Conservation (phyloP, 2,888 invertebrate species). For the Leptarthrus brevirostris region DNA sequence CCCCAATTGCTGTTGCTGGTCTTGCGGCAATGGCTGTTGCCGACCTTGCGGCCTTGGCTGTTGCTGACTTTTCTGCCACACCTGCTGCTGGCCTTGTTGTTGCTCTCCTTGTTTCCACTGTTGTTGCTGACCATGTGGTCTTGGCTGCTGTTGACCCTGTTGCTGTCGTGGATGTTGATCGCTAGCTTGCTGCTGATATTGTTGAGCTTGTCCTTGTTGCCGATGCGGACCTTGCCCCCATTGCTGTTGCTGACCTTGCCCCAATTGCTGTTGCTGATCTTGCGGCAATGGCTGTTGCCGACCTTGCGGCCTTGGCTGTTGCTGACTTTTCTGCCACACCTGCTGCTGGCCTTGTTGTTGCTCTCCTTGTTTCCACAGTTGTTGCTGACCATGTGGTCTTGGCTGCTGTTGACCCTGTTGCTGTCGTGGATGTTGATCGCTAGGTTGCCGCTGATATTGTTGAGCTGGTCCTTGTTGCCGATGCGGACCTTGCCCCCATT, state of each 20-base stretch:
- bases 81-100: background rate
- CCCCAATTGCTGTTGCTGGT: no score
- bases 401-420: slow-evolving; percentile 1
- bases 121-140: background rate
- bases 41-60: slow-evolving; percentile 47
- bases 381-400: no score
- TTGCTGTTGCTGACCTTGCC: background rate
- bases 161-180: slow-evolving; percentile 11
- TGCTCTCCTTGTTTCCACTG: slow-evolving; percentile 26
- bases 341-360: background rate
- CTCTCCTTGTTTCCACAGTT: no score
- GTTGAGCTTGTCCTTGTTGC: slow-evolving; percentile 20
- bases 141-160: background rate
- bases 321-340: slow-evolving; percentile 45
- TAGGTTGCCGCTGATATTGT: no score
- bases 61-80: slow-evolving; percentile 1
- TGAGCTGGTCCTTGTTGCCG: background rate
- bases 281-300: background rate
- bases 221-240: no score
- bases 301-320: slow-evolving; percentile 8
- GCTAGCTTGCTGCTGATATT: slow-evolving; percentile 48
- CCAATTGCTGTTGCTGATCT: slow-evolving; percentile 21
- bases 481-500: background rate
- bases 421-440: no score
- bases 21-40: no score